phyloP scores from a whole-genome alignment of 2,888 invertebrate genomes.

The Agrotis puta region DNA sequence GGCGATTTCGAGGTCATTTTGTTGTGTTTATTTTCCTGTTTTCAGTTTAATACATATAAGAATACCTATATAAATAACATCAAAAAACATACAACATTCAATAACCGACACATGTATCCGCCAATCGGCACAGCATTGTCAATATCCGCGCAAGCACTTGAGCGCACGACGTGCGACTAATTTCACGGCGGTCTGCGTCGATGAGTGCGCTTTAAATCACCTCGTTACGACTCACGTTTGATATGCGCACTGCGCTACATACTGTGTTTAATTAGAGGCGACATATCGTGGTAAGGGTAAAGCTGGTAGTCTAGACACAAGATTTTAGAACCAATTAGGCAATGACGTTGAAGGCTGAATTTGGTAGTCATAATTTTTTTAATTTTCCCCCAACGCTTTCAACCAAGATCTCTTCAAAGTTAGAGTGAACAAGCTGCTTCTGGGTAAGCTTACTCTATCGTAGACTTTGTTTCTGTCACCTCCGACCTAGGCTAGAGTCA shows the following conservation, averaged over 20 bases:
- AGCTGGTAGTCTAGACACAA: conserved; percentile 10
- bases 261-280: conserved; percentile 58
- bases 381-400: too few relatives aligned
- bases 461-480: too few relatives aligned
- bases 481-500: too few relatives aligned
- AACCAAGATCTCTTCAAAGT: too few relatives aligned
- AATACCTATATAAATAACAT: neutral
- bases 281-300: conserved; percentile 13
- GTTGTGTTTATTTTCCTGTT: too few relatives aligned
- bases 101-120: conserved; percentile 32
- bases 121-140: conserved; percentile 27
- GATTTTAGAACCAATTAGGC: neutral
- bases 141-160: conserved; percentile 53
- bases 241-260: conserved; percentile 51
- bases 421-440: too few relatives aligned
- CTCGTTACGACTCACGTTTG: conserved; percentile 65
- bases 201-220: conserved; percentile 72
- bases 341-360: neutral
- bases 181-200: conserved; percentile 75
- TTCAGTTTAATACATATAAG: too few relatives aligned
- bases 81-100: conserved; percentile 25
- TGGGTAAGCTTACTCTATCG: too few relatives aligned
- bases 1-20: too few relatives aligned
- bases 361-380: too few relatives aligned
- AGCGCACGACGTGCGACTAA: conserved; percentile 68